Evolutionary conservation across 2,113 vertebrate genomes (phyloP), one percentile per base, ranked within the genome.

Genomic region (Aspidoscelis tigris): DNA sequence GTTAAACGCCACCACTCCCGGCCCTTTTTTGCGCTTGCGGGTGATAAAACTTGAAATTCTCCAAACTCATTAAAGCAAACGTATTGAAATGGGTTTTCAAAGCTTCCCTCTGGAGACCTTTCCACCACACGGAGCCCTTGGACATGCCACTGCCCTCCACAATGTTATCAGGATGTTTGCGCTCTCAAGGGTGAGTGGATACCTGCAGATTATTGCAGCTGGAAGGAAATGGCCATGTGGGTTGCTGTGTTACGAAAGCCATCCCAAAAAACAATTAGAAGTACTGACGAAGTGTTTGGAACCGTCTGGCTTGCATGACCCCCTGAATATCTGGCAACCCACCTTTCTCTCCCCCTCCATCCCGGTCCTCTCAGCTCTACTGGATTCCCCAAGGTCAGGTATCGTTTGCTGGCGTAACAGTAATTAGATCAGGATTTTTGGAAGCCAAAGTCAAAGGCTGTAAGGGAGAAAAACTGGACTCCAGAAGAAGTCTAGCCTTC

Each of bases 371-470:
- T 18, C 66, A 22, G 26, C 78, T n/a, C 44, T 70, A 55, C 44
- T 70, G 44, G 47, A 80, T 80, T 7, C 79, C 65, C 66, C 47
- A n/a, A 70, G 44, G 79, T 55, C 44, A 71, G 44, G 20, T 18
- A 39, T 53, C 47, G 79, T 55, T 70, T 47, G 44, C n/a, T 69
- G 47, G 79, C 66, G 70, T 39, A 55, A 12, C 2, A 47, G 41
- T 80, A 80, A 70, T 80, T 80, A 70, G 47, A 70, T 70, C 79
- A 80, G 47, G 66, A 53, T 80, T 80, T 55, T 39, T 71, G n/a
- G 47, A 80, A 80, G 39, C 16, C 20, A 80, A 68, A 69, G 26
- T 21, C 66, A 80, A 70, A n/a, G 16, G 1, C 7, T 41, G 33
- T 61, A 22, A 41, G 33, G 55, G 66, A 50, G 41, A 20, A n/a